These are phyloP conservation scores for Lasioglossum villosulum DNA, from an alignment of 2,888 invertebrate genomes.

Conservation along the genomic window DNA sequence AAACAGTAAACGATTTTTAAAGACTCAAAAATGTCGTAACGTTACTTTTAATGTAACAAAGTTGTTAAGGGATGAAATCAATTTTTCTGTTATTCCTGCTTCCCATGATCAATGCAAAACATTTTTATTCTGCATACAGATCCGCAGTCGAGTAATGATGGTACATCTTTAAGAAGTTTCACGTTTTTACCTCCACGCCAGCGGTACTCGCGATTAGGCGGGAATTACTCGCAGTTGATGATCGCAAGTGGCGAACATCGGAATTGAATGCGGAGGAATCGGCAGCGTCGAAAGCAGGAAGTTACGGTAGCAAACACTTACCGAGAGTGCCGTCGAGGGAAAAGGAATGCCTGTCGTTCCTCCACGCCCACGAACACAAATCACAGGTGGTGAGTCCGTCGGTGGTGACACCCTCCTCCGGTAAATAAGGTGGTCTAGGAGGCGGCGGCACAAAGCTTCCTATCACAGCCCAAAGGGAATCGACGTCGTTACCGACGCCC, in stretches of 20 bases:
- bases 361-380: conserved; percentile 90
- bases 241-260: neutral
- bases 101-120: too few relatives aligned
- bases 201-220: neutral
- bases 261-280: neutral
- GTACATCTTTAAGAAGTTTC: neutral
- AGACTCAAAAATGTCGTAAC: too few relatives aligned
- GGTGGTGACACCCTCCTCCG: conserved; percentile 87
- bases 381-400: conserved; percentile 91
- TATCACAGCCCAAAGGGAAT: conserved; percentile 83
- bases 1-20: too few relatives aligned
- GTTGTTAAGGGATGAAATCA: too few relatives aligned
- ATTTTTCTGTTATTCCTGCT: too few relatives aligned
- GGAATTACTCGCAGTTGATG: neutral
- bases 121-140: too few relatives aligned
- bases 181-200: too few relatives aligned
- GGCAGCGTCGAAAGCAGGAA: conserved; percentile 65
- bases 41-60: too few relatives aligned
- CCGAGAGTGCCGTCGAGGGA: conserved; percentile 87
- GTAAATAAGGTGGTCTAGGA: conserved; percentile 88
- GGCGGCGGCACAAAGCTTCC: conserved; percentile 88
- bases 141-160: neutral
- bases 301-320: conserved; percentile 80
- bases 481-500: conserved; percentile 80
- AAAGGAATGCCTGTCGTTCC: conserved; percentile 86